Evolutionary conservation across 2,888 invertebrate species (phyloP), one percentile per base, ranked within the genome.

Genomic region (Diaprepes abbreviatus): DNA sequence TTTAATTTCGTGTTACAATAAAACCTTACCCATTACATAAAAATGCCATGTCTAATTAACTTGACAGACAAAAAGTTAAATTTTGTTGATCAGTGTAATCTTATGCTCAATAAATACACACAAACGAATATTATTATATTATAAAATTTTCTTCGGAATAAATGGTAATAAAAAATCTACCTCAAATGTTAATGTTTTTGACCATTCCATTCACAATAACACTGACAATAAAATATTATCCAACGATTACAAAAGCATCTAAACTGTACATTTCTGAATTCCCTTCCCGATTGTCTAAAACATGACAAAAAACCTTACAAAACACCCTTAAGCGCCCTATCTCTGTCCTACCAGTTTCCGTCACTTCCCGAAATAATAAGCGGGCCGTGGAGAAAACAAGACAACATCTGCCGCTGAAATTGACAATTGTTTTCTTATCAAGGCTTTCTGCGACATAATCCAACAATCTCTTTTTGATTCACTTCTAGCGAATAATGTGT

Each of bases 401-500:
- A 65, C 65, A 50, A 64, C 64, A 48, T 72, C 72, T 74, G 73
- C 70, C 66, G 63, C 16, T 70, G 74, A 74, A 66, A 70, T 60
- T 58, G 59, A 33, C 71, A 63, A 71, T 74, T 74, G 74, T 72
- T 73, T 71, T 71, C 73, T 73, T 74, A 67, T 43, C 65, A 16
- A 14, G 38, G 54, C 21, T 19, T 24, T 50, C 33, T 33, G 35
- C 28, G 24, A 16, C 24, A 50, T 60, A 63, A 54, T 63, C 59
- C 52, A 52, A 59, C 55, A 66, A 48, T 58, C 40, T 55, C 60
- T 62, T 60, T 69, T 69, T 58, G 73, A 73, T 71, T 60, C 68
- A 55, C 58, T 52, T 55, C 64, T 58, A 54, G 28, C 48, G 24
- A 16, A 50, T 50, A 4, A 4, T 24, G 24, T 24, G 24, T 24